Base-by-base conservation (phyloP, 2,888 invertebrate genomes). In the Ellobium chinense region DNA sequence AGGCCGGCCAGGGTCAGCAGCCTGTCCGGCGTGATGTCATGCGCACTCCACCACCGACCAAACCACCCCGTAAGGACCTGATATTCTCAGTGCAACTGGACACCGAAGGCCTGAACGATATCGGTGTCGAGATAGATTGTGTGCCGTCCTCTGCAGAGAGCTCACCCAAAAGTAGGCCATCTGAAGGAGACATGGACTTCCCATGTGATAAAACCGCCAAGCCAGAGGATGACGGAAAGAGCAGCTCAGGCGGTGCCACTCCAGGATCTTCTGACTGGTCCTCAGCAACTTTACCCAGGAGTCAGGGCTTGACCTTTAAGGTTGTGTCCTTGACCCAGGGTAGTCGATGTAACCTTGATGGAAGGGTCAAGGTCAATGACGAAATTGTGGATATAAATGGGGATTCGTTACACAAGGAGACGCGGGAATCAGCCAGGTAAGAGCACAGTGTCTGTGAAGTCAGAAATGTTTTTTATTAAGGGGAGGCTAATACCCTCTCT, bases 341-440 rank as follows among this genome's bases (percentile, higher is more conserved):
- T 7, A 87, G 89, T 74, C 68, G 86, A 39, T 87, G 86, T 24
- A 73, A 85, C 31, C 75, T 73, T 39, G 87, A 89, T 76, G 98
- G 97, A 9, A 94, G 96, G 80, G 94, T 98, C 70, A 96, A 96
- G 92, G 95, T 97, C 89, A 97, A 97, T 54, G 97, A 97, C 91
- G 95, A 97, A 92, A 96, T 98, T 84, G 94, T 97, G 85, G 97
- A 97, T 84, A 97, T 98, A 86, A 98, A 98, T 92, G 97, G 97
- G 68, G 95, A 95, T 91, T 84, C 87, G 24, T 77, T 90, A 31
- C 83, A 86, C 39, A 86, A 87, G 39, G 89, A 89, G 83, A 87
- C 86, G 7, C 83, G 86, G 2, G 83, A 84, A n/a, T 82, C 85
- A 73, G 87, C 87, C 46, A 89, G 89, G 90, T 90, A 85, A 85